These are phyloP conservation scores for Peromyscus polionotus DNA, from an alignment of 2,113 vertebrate genomes.

Conservation along the genomic window DNA sequence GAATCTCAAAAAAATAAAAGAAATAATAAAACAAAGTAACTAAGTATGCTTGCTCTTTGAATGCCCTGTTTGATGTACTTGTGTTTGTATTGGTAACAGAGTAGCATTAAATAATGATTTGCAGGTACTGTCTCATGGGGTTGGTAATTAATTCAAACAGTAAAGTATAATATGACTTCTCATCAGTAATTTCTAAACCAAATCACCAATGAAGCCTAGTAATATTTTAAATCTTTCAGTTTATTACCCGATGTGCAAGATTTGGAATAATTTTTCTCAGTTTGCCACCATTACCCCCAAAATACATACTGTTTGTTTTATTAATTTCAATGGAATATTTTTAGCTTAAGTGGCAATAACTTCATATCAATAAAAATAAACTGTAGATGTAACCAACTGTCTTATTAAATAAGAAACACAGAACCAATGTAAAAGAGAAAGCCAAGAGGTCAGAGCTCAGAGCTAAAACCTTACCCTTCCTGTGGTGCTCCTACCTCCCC, in stretches of 20 bases:
- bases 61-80: slow-evolving; percentile 9
- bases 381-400: too few species aligned
- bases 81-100: slow-evolving; percentile 40
- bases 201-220: slow-evolving; percentile 53
- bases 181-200: slow-evolving; percentile 42
- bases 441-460: too few species aligned
- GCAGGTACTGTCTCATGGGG: slow-evolving; percentile 63
- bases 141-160: slow-evolving; percentile 61
- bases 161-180: slow-evolving; percentile 57
- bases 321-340: slow-evolving; percentile 59
- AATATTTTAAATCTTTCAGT: slow-evolving; percentile 61
- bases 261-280: slow-evolving; percentile 48
- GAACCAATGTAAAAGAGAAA: too few species aligned
- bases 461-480: too few species aligned
- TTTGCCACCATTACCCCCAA: slow-evolving; percentile 21
- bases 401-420: too few species aligned
- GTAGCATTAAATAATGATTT: slow-evolving; percentile 52
- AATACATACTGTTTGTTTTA: slow-evolving; percentile 47
- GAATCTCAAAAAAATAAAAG: background rate
- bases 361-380: slow-evolving; percentile 54
- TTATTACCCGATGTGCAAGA: slow-evolving; percentile 55
- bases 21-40: slow-evolving; percentile 17
- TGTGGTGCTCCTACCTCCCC: too few species aligned
- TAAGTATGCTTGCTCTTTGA: slow-evolving; percentile 25
- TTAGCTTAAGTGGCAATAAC: slow-evolving; percentile 48